These are phyloP conservation scores for Agonum fuliginosum DNA, from an alignment of 2,888 invertebrate genomes.

Conservation along the genomic window DNA sequence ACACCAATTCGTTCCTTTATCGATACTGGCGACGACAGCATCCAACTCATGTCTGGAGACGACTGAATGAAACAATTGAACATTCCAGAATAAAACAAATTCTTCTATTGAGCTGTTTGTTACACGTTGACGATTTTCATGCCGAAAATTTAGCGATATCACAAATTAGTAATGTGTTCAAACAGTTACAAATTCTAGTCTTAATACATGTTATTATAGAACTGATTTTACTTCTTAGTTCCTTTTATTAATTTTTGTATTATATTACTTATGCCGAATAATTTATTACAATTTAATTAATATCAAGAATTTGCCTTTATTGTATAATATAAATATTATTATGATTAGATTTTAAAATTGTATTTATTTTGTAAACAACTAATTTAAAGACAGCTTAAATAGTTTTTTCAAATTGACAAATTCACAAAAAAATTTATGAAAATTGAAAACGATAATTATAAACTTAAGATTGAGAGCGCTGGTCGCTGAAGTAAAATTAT, in stretches of 20 bases:
- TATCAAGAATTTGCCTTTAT: background rate
- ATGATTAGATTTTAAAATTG: background rate
- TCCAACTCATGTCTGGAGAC: slow-evolving; percentile 74
- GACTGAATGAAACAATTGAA: slow-evolving; percentile 65
- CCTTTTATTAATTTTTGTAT: background rate
- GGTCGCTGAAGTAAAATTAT: slow-evolving; percentile 16
- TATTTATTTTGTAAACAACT: slow-evolving; percentile 3
- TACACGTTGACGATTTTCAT: slow-evolving; percentile 32
- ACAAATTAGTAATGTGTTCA: slow-evolving; percentile 53
- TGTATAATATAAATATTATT: background rate
- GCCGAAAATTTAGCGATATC: slow-evolving; percentile 12
- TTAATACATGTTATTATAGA: slow-evolving; percentile 40
- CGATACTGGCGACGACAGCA: slow-evolving; percentile 73
- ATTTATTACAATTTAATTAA: too few relatives aligned
- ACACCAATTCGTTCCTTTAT: slow-evolving; percentile 75
- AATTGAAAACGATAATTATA: background rate
- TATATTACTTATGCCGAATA: too few relatives aligned
- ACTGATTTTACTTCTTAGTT: background rate
- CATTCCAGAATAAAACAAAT: slow-evolving; percentile 6
- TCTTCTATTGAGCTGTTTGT: slow-evolving; percentile 37
- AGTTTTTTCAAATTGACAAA: too few relatives aligned
- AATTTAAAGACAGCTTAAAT: too few relatives aligned
- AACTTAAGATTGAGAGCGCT: slow-evolving; percentile 24
- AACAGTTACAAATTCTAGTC: slow-evolving; percentile 56
- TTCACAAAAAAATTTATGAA: too few relatives aligned